These are phyloP conservation scores for Poecilia velifera DNA, from an alignment of 2,797 vertebrate species.

Conservation along the genomic window DNA sequence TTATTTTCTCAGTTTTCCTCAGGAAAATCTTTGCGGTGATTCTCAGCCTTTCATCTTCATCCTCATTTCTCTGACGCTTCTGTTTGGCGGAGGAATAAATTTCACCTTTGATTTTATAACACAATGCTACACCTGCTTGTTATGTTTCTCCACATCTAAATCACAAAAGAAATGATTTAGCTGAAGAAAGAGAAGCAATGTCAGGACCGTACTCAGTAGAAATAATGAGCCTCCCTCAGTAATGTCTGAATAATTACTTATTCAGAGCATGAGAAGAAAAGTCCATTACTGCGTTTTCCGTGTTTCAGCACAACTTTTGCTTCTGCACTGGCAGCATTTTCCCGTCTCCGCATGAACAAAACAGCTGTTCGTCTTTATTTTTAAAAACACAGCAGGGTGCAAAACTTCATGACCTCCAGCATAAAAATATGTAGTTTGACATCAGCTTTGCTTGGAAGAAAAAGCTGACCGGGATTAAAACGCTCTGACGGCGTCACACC, in stretches of 20 bases:
- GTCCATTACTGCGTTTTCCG: not conserved
- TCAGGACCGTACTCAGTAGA: conserved; percentile 16
- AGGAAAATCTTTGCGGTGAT: conserved; percentile 16
- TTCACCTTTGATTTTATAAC: conserved; percentile 3
- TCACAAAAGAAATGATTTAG: conserved; percentile 2
- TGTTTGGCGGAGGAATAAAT: conserved; percentile 12
- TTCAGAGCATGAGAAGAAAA: conserved; percentile 16
- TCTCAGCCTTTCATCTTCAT: conserved; percentile 3
- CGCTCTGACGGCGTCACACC: conserved; percentile 44
- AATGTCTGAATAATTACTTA: conserved; percentile 30
- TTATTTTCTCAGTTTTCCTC: conserved; percentile 26
- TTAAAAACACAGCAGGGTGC: not conserved
- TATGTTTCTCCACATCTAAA: conserved; percentile 15
- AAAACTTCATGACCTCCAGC: conserved; percentile 10
- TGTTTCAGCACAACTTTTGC: conserved; percentile 27
- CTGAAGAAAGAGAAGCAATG: conserved; percentile 3
- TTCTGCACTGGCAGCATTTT: conserved; percentile 14
- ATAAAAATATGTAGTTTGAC: not conserved
- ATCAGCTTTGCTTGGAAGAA: not conserved
- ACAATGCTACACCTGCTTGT: not conserved
- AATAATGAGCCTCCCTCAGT: conserved; percentile 24
- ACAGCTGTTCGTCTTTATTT: conserved; percentile 9
- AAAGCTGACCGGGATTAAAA: conserved; percentile 46
- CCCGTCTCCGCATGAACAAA: conserved; percentile 6
- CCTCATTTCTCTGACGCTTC: conserved; percentile 6